Evolutionary conservation across 1,140 invertebrate species (phyloP), one percentile per base, ranked within the genome.

Genomic region (Heliconius nattereri): DNA sequence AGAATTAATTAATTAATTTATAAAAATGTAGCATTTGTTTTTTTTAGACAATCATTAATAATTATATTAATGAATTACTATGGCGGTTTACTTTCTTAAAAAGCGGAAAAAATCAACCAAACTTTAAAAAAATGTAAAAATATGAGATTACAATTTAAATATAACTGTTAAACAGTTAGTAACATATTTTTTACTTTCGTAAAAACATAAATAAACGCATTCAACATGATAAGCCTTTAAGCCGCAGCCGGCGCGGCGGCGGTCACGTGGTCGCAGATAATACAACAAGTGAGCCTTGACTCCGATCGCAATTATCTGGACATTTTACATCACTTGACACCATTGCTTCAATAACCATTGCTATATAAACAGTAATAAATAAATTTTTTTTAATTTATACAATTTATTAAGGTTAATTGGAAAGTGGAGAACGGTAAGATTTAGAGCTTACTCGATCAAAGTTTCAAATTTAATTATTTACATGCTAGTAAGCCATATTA

Each of bases 241-340:
- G 71, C 35, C 60, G 71, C 37, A 37, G 37, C 37, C 71, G 71
- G 2, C n/a, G 32, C 32, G 32, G 71, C 37, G 71, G 71, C 35
- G 29, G 83, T 84, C 85, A 85, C 82, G 85, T 85, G 84, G 81
- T 79, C 81, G 74, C 71, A 73, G 75, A 73, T 83, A 82, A 84
- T 90, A 87, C 80, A 86, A 92, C 89, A 85, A 84, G 91, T 83
- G 81, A 87, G 81, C 90, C 91, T 92, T 92, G 91, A 89, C 90
- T 91, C 83, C 81, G 85, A 85, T 86, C 86, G 87, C 88, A 90
- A 92, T 91, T 90, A 92, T 90, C 89, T 90, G 88, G 90, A 90
- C 89, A 88, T 86, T 90, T 89, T 90, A 89, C 90, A 89, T 92
- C 87, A 91, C 87, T 91, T 91, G 90, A 92, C 90, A 90, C 87